Conservation (phyloP, 2,797 vertebrate species). For the Trachops cirrhosus region DNA sequence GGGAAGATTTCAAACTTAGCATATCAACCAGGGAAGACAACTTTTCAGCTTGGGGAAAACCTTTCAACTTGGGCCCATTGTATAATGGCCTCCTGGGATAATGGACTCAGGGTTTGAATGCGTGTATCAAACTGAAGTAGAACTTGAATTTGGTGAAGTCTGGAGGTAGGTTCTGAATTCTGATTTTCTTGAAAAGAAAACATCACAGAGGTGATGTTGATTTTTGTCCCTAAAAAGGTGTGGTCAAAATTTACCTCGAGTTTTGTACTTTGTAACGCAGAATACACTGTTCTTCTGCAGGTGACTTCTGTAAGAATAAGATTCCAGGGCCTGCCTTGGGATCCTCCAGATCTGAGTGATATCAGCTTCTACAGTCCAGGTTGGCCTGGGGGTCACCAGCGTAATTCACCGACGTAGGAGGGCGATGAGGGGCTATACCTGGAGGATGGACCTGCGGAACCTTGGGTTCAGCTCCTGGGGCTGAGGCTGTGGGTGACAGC, state of each 20-base stretch:
- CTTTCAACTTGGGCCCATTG: not conserved
- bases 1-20: not conserved
- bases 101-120: not conserved
- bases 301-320: not conserved
- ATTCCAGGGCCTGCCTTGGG: not conserved
- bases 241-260: not conserved
- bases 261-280: not conserved
- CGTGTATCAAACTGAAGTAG: not conserved
- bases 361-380: not conserved
- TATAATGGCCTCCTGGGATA: not conserved
- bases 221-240: not conserved
- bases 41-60: not conserved
- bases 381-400: not conserved
- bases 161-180: not conserved
- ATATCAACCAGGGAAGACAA: not conserved
- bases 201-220: not conserved
- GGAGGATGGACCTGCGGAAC: not conserved
- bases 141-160: not conserved
- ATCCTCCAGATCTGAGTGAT: not conserved
- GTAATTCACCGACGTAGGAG: too few relatives aligned
- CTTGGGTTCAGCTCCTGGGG: not conserved
- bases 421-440: too few relatives aligned
- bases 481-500: not conserved
- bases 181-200: not conserved
- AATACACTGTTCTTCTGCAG: not conserved